phyloP scores from a whole-genome alignment of 2,797 vertebrate genomes.

The Petrocephalus sullivani region DNA sequence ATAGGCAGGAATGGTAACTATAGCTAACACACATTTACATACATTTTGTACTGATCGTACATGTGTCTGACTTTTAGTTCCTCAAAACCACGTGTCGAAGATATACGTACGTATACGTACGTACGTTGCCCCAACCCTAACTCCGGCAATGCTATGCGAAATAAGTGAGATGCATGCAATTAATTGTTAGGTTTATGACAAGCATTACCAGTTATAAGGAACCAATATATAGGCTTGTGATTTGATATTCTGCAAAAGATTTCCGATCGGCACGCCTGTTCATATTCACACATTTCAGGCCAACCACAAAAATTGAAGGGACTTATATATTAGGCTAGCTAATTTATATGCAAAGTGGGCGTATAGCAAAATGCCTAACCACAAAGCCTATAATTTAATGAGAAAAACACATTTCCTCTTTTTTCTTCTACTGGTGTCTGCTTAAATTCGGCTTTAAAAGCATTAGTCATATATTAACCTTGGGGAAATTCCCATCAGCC shows the following conservation, averaged over 20 bases:
- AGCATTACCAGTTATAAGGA: neutral
- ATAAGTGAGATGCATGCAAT: neutral
- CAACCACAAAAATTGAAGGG: neutral
- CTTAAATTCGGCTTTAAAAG: neutral
- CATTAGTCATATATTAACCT: neutral
- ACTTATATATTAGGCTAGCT: neutral
- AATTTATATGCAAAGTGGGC: neutral
- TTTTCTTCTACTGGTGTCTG: neutral
- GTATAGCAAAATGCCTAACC: neutral
- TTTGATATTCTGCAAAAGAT: neutral
- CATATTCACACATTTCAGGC: neutral
- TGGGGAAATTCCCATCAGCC: neutral
- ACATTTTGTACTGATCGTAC: neutral
- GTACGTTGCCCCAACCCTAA: neutral
- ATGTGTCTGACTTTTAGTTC: neutral
- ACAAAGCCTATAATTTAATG: neutral
- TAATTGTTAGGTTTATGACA: neutral
- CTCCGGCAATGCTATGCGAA: neutral
- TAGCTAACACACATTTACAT: neutral
- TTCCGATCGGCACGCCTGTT: neutral
- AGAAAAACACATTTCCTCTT: constrained; percentile 6
- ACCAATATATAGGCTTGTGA: neutral
- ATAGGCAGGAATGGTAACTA: neutral
- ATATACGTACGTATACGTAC: too few species aligned
- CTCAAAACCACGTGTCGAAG: neutral